Evolutionary conservation across 2,113 vertebrate species (phyloP).

Genomic region (Ceuthmochares aereus): DNA sequence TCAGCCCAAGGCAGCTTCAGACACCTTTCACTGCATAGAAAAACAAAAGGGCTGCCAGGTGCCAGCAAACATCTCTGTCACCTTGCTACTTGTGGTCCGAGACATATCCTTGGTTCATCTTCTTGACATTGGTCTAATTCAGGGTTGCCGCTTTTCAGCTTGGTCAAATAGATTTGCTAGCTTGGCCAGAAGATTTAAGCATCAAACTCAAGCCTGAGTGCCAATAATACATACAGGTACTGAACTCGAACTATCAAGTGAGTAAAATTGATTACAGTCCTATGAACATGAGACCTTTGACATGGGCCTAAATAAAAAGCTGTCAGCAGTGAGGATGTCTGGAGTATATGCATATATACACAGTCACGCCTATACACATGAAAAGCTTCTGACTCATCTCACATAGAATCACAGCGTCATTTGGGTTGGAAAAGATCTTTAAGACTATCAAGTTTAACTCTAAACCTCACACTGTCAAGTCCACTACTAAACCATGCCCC

Average conservation of each 20-base stretch:
- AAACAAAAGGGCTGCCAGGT: background rate
- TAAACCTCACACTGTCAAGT: too few relatives aligned
- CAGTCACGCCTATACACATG: rapidly evolving
- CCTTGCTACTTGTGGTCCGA: background rate
- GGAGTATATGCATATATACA: rapidly evolving
- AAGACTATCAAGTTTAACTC: too few relatives aligned
- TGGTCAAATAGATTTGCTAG: background rate
- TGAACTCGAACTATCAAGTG: background rate
- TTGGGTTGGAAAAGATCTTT: too few relatives aligned
- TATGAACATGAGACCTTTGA: background rate
- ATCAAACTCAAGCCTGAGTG: background rate
- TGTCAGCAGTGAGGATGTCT: background rate
- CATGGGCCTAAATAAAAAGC: background rate
- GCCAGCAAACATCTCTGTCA: background rate
- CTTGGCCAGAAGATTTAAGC: background rate
- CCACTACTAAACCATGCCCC: too few relatives aligned
- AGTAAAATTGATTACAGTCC: background rate
- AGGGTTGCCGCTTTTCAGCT: background rate
- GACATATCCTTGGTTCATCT: background rate
- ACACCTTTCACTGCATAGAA: background rate
- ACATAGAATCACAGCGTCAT: background rate
- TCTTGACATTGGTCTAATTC: background rate
- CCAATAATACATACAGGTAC: rapidly evolving
- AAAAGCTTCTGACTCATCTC: background rate
- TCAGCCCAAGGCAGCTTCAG: background rate